phyloP scores from a whole-genome alignment of 1,140 invertebrate genomes.

The Neelides sp. region DNA sequence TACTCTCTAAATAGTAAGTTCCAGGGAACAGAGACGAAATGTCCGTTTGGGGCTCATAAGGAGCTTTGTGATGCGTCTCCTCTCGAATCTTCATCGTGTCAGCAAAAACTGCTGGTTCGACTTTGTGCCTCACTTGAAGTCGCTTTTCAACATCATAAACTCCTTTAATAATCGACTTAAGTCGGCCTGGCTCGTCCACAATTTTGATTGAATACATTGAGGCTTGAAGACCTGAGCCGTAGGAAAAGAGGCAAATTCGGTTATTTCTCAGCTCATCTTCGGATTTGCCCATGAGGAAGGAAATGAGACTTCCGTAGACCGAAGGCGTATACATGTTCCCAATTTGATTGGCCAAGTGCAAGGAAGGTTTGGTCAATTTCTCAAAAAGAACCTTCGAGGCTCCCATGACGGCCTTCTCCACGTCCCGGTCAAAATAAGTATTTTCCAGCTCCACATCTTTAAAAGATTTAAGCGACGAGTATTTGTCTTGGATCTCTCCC shows the following conservation, averaged over 20 bases:
- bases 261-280: conserved; percentile 57
- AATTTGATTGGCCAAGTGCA: conserved; percentile 75
- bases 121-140: conserved; percentile 54
- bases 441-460: conserved; percentile 66
- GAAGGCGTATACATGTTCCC: conserved; percentile 99
- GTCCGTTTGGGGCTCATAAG: conserved; percentile 60
- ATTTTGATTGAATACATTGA: conserved; percentile 86
- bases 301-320: conserved; percentile 82
- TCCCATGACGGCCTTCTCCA: conserved; percentile 74
- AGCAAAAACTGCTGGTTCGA: conserved; percentile 64
- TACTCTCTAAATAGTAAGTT: conserved; percentile 72
- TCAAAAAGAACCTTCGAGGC: conserved; percentile 60
- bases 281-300: conserved; percentile 58
- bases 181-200: conserved; percentile 45
- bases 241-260: conserved; percentile 84
- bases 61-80: conserved; percentile 56
- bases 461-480: conserved; percentile 51
- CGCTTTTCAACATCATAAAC: conserved; percentile 54
- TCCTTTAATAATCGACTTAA: conserved; percentile 52
- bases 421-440: conserved; percentile 78
- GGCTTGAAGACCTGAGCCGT: conserved; percentile 90
- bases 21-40: conserved; percentile 64
- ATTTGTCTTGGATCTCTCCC: conserved; percentile 41
- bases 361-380: conserved; percentile 72
- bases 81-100: conserved; percentile 63